Evolutionary conservation across 1,140 invertebrate genomes (phyloP), one percentile per base, ranked within the genome.

Genomic region (Theocolax elegans): DNA sequence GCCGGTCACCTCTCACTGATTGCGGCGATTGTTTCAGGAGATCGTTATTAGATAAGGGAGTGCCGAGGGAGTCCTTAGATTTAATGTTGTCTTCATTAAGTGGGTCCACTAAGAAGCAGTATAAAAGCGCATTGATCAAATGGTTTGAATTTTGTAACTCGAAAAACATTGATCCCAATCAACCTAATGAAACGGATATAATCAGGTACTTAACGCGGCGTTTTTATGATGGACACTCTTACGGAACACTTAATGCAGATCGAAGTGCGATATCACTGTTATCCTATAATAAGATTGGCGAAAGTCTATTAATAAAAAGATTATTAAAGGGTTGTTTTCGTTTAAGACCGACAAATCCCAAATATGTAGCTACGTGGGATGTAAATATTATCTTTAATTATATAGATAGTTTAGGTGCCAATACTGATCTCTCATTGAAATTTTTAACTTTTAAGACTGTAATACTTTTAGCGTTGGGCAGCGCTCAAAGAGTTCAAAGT

Each of bases 351-450:
- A 44, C 58, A 0, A 71, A 71, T 46, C 63, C 74, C 10, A 75
- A 72, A 58, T 75, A 74, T 59, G 25, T 44, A 21, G 62, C 56
- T 15, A 72, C 68, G 15, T 76, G 75, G 72, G 72, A 74, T 56
- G 65, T 73, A 3, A 63, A 65, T 35, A 56, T 59, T 23, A 58
- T 74, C 38, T 66, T 74, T 53, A 12, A 73, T n/a, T 58, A 60
- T 59, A 15, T 73, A 3, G 58, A 66, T 40, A 35, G 60, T 23
- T 62, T 67, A 49, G 62, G 64, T 21, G 62, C 29, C 1, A 25
- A 65, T n/a, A 13, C 42, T 6, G 42, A 35, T 3, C 51, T 68
- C 13, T 46, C 42, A 7, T 9, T 74, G 17, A 21, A 29, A 19
- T 23, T 65, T 29, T 31, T 72, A 35, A 6, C 31, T 4, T 35